These are phyloP conservation scores for Leistus spinibarbis DNA, from an alignment of 2,888 invertebrate genomes.

Conservation along the genomic window DNA sequence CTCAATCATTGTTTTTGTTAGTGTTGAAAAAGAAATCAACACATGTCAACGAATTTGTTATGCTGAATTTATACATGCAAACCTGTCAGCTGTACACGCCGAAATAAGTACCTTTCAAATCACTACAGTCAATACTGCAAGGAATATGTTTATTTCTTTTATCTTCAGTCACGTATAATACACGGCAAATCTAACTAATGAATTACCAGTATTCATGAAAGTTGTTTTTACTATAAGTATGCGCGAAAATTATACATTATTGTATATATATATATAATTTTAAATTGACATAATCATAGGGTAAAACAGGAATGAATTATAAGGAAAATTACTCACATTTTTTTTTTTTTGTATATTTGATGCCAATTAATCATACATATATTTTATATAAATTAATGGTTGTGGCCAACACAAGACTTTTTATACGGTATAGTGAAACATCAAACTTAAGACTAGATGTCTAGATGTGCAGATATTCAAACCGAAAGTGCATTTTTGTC, in stretches of 20 bases:
- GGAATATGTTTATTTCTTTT: not conserved
- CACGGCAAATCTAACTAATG: not conserved
- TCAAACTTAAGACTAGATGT: no score
- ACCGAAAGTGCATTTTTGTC: no score
- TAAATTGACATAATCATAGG: not conserved
- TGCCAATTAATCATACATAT: not conserved
- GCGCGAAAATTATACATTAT: not conserved
- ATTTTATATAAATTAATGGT: no score
- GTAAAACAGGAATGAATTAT: not conserved
- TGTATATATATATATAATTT: not conserved
- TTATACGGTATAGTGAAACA: no score
- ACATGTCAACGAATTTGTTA: conserved; percentile 28
- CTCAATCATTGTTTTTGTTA: conserved; percentile 21
- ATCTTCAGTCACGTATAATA: not conserved
- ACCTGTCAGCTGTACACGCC: conserved; percentile 6
- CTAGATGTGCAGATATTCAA: no score
- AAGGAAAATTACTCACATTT: not conserved
- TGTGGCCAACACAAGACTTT: no score
- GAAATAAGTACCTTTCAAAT: not conserved
- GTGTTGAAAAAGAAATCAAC: conserved; percentile 17
- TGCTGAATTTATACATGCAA: conserved; percentile 10
- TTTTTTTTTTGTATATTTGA: not conserved
- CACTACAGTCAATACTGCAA: not conserved
- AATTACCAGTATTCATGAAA: not conserved
- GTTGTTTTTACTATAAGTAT: not conserved